Evolutionary conservation across 2,888 invertebrate species (phyloP).

Genomic region (Teinopalpus imperialis): DNA sequence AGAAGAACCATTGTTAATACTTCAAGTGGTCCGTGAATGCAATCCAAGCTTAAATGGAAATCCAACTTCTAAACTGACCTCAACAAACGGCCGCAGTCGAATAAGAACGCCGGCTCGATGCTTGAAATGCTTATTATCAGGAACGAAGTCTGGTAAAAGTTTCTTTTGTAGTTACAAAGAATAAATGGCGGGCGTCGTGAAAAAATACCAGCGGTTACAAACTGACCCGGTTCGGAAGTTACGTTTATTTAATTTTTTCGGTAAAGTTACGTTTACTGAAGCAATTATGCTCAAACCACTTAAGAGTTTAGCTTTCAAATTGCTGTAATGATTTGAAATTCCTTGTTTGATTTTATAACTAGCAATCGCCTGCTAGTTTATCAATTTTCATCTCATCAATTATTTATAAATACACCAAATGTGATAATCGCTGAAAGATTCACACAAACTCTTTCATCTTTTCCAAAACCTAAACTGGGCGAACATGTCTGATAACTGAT

Average conservation of each 20-base stretch:
- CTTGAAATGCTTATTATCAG: constrained; percentile 16
- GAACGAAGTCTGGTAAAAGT: constrained; percentile 10
- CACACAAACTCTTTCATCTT: no score
- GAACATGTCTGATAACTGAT: no score
- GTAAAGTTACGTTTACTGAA: constrained; percentile 1
- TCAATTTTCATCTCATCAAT: no score
- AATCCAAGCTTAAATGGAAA: constrained; percentile 1
- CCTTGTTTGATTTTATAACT: no score
- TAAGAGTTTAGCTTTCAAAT: no score
- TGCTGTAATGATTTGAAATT: not conserved
- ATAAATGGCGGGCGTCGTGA: constrained; percentile 10
- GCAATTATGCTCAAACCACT: not conserved
- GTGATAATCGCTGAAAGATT: no score
- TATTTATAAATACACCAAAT: no score
- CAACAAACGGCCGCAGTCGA: constrained; percentile 12
- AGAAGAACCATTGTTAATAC: constrained; percentile 10
- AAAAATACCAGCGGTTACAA: constrained; percentile 4
- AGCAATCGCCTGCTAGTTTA: no score
- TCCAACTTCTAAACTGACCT: constrained; percentile 18
- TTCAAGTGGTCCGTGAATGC: constrained; percentile 15
- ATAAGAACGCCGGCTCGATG: constrained; percentile 18
- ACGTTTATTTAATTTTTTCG: no score
- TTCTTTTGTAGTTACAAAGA: constrained; percentile 12
- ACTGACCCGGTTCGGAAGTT: constrained; percentile 13
- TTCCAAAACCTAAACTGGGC: no score